A percentile compares a stretch with the other conserved stretches of the same genome.
Evolutionary conservation across 1,140 invertebrate species (phyloP).

Genomic region (Megathymus violae): DNA sequence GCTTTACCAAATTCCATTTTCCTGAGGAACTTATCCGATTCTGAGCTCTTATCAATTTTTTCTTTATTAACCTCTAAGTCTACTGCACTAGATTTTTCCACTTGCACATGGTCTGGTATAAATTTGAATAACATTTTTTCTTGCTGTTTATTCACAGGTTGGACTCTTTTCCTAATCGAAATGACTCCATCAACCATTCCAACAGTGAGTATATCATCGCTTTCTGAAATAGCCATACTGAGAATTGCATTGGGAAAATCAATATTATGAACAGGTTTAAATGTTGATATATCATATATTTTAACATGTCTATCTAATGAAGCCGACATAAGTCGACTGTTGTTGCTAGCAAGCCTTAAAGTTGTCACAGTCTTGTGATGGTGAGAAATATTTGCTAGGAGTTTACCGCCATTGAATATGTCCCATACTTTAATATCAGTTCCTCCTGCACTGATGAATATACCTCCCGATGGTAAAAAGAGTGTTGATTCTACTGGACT

Average conservation of each 20-base stretch:
- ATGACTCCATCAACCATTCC: slow-evolving; percentile 97
- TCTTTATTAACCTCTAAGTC: slow-evolving; percentile 84
- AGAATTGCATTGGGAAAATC: slow-evolving; percentile 96
- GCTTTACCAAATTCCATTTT: slow-evolving; percentile 94
- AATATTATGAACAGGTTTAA: slow-evolving; percentile 94
- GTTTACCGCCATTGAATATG: slow-evolving; percentile 91
- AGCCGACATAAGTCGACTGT: slow-evolving; percentile 92
- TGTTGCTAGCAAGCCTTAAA: slow-evolving; percentile 90
- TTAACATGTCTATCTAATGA: slow-evolving; percentile 97
- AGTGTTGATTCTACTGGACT: slow-evolving; percentile 95
- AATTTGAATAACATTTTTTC: slow-evolving; percentile 81
- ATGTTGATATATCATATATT: slow-evolving; percentile 94
- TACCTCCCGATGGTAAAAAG: slow-evolving; percentile 94
- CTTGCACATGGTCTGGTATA: slow-evolving; percentile 76
- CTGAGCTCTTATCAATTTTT: slow-evolving; percentile 77
- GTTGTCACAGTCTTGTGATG: slow-evolving; percentile 98
- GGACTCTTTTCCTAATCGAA: slow-evolving; percentile 91
- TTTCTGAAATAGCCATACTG: slow-evolving; percentile 91
- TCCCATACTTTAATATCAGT: slow-evolving; percentile 98
- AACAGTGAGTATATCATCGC: slow-evolving; percentile 93
- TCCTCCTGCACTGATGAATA: slow-evolving; percentile 96
- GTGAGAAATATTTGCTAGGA: slow-evolving; percentile 91
- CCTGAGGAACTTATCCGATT: slow-evolving; percentile 89
- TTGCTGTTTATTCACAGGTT: slow-evolving; percentile 73
- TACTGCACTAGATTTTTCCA: slow-evolving; percentile 59